Base-by-base conservation (phyloP, 2,113 vertebrate species). In the Clarias magur region DNA sequence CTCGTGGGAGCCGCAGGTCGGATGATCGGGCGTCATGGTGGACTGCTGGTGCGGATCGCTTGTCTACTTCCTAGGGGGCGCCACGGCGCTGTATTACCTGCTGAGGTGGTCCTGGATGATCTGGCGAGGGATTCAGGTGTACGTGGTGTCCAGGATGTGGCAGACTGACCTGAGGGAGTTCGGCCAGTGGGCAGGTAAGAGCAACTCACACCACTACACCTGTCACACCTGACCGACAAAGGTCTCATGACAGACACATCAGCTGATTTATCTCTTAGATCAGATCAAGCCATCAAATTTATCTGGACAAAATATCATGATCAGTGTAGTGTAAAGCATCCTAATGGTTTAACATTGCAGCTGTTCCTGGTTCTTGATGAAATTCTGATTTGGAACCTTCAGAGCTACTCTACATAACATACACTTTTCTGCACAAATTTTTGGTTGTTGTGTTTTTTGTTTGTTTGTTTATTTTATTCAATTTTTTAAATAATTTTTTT, bases 131-230 rank as follows among this genome's bases (percentile, higher is more conserved):
- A 88, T 95, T 73, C 91, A 80, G 87, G 42, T 90, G 3, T 94
- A 92, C 72, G 4, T 96, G 68, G 81, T 94, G 38, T 95, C 95
- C 7, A 81, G 88, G 7, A 12, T 92, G 65, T 95, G 94, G 94
- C 88, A 87, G 62, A 88, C 89, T 60, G 92, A 95, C 78, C 73
- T 96, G 30, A 92, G 83, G 83, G 86, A 17, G 21, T 94, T 91
- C 25, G 95, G 95, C 1, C 89, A 92, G 85, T 96, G 95, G 95
- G 95, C 95, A 92, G 95, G 95, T 96, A 92, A 94, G 63, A 7
- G 48, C 48, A 48, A 7, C 48, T 48, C 48, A 8, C 48, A n/a
- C 48, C 9, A 21, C 13, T 21, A 54, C 79, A 72, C 21, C 78
- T 73, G 78, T 73, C 19, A 3, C 30, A 73, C 9, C n/a, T 68